Evolutionary conservation across 2,888 invertebrate genomes (phyloP).

Genomic region (Athrips mouffetella): DNA sequence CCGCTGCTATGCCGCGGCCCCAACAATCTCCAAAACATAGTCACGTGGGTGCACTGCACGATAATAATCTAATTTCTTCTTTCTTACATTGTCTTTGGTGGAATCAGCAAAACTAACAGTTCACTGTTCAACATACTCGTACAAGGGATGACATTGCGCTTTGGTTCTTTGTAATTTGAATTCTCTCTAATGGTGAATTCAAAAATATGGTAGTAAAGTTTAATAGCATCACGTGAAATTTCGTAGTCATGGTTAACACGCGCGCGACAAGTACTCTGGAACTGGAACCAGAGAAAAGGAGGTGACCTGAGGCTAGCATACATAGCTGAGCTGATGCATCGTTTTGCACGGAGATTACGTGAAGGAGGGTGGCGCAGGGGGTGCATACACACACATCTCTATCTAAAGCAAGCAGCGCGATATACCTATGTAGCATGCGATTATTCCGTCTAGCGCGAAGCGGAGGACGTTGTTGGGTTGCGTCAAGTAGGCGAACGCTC

Average conservation of each 20-base stretch:
- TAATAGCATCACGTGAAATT: too few species aligned
- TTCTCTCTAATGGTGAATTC: too few species aligned
- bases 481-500: slow-evolving; percentile 37
- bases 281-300: slow-evolving; percentile 30
- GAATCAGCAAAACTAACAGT: neutral
- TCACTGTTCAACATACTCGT: neutral
- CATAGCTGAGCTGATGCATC: slow-evolving; percentile 21
- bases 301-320: slow-evolving; percentile 19
- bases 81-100: neutral
- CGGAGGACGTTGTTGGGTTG: slow-evolving; percentile 48
- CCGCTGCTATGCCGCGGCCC: slow-evolving; percentile 30
- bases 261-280: slow-evolving; percentile 24
- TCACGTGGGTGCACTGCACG: slow-evolving; percentile 39
- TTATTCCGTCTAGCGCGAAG: slow-evolving; percentile 69
- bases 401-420: slow-evolving; percentile 35
- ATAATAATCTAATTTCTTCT: slow-evolving; percentile 11
- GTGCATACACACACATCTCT: slow-evolving; percentile 26
- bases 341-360: slow-evolving; percentile 25
- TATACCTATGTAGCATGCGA: slow-evolving; percentile 38
- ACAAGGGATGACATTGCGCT: too few species aligned
- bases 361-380: slow-evolving; percentile 24
- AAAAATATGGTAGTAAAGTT: too few species aligned
- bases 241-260: too few species aligned
- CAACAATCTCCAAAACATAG: slow-evolving; percentile 40
- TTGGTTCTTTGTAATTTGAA: too few species aligned